Percentiles rank a stretch among this genome's conserved stretches.
phyloP scores from a whole-genome alignment of 1,140 invertebrate genomes.

The Eulimnadia texana region DNA sequence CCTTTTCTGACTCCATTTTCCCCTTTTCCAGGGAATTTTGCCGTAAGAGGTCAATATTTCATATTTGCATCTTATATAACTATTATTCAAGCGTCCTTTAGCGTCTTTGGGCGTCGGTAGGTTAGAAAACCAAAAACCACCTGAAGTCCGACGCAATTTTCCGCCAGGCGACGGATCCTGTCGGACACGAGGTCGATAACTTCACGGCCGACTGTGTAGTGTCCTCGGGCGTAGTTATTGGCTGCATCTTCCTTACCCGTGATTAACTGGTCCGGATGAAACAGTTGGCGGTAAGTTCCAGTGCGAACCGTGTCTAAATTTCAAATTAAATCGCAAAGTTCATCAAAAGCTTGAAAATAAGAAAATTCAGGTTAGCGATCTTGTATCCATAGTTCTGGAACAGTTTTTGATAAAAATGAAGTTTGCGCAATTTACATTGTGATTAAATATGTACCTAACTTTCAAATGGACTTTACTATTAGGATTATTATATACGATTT shows the following conservation, averaged over 20 bases:
- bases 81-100: too few relatives aligned
- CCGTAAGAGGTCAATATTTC: too few relatives aligned
- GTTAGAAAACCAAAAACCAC: too few relatives aligned
- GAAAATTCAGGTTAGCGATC: neutral
- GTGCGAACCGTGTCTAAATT: constrained; percentile 35
- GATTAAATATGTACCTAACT: neutral
- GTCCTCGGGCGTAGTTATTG: constrained; percentile 69
- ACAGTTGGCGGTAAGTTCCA: constrained; percentile 36
- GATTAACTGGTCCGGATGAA: constrained; percentile 40
- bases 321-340: constrained; percentile 24
- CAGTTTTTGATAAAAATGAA: neutral
- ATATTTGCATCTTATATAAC: too few relatives aligned
- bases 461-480: too few relatives aligned
- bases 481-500: too few relatives aligned
- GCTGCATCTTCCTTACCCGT: constrained; percentile 61
- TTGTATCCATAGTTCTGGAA: neutral
- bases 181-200: constrained; percentile 67
- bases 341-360: too few relatives aligned
- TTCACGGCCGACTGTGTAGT: constrained; percentile 77
- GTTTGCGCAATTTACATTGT: neutral
- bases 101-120: too few relatives aligned
- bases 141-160: constrained; percentile 15
- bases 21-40: too few relatives aligned
- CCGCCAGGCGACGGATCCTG: constrained; percentile 28
- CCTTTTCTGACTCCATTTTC: too few relatives aligned